Evolutionary conservation across 2,113 vertebrate species (phyloP), one percentile per base, ranked within the genome.

Genomic region (Microtus oregoni): DNA sequence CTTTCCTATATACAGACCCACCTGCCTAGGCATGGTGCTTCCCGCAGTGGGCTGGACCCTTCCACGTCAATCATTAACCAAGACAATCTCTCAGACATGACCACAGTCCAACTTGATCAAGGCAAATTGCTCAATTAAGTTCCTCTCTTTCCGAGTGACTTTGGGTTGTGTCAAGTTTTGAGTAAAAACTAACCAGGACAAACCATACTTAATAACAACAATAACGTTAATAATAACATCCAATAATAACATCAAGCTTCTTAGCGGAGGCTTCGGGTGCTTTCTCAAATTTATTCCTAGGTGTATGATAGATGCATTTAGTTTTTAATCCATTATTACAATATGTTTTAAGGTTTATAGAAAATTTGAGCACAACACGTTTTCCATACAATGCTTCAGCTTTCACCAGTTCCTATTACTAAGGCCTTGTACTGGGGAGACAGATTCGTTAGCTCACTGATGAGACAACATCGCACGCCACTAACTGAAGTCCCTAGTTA

Each of bases 201-300:
- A 68, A 41, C 41, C 63, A 9, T 55, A 28, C 61, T 67, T 32
- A 70, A 65, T 22, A 67, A 67, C 72, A 50, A 19, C 7, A 81
- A 78, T 20, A 24, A 2, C 4, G 47, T 38, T 8, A 9, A 24
- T 20, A 58, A 58, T 58, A 55, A 55, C 4, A 55, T 67, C 77
- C 72, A 50, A 17, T 30, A 81, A 78, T 20, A 24, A 3, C 3
- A 47, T 35, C 24, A 9, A 24, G 88, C 52, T 70, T 85, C 63
- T 91, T 19, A 70, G 65, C 13, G n/a, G n/a, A 87, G 19, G 24
- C 13, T 26, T 83, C 58, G 3, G 4, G 0, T 32, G 7, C 50
- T 47, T 87, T 76, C 79, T 61, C 22, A 91, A 86, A 47, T 67
- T 81, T 73, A 91, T 55, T 41, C 52, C 41, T 91, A 86, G 38